These are phyloP conservation scores for Coremacera marginata DNA, from an alignment of 2,888 invertebrate species.

Conservation along the genomic window DNA sequence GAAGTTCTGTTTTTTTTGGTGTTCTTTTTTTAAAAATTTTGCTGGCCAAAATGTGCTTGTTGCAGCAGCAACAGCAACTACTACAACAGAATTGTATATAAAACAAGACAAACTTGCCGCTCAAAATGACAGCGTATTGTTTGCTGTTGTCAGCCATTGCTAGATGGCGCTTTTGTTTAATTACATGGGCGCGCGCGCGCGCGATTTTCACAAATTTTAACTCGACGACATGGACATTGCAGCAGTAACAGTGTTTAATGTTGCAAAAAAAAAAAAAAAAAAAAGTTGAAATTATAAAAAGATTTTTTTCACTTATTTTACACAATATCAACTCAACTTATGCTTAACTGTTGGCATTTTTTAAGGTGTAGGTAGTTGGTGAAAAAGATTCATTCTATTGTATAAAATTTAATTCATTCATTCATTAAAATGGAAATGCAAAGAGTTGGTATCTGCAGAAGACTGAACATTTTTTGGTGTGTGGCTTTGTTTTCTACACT, in stretches of 20 bases:
- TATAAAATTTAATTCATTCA: no score
- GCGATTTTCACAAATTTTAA: no score
- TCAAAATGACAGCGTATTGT: conserved; percentile 6
- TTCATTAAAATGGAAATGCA: no score
- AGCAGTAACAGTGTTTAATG: not conserved
- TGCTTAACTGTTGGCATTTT: no score
- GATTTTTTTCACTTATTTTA: conserved; percentile 23
- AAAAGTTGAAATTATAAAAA: conserved; percentile 53
- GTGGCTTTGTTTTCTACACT: no score
- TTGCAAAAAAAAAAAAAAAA: conserved; percentile 46
- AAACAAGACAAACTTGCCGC: not conserved
- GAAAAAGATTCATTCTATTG: no score
- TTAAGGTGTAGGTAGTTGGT: no score
- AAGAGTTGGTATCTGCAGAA: no score
- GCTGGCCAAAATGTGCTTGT: not conserved
- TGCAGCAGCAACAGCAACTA: not conserved
- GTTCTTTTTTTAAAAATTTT: no score
- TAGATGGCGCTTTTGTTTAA: conserved; percentile 19
- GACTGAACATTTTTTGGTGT: no score
- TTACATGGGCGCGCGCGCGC: not conserved
- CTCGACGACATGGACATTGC: no score
- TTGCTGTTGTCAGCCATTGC: conserved; percentile 12
- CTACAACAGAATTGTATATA: not conserved
- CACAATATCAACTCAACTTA: no score
- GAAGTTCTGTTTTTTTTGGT: not conserved